Percentiles rank a stretch among this genome's conserved stretches.
These are phyloP conservation scores for Nannoperca obscura DNA, from an alignment of 2,797 vertebrate species.

Conservation along the genomic window DNA sequence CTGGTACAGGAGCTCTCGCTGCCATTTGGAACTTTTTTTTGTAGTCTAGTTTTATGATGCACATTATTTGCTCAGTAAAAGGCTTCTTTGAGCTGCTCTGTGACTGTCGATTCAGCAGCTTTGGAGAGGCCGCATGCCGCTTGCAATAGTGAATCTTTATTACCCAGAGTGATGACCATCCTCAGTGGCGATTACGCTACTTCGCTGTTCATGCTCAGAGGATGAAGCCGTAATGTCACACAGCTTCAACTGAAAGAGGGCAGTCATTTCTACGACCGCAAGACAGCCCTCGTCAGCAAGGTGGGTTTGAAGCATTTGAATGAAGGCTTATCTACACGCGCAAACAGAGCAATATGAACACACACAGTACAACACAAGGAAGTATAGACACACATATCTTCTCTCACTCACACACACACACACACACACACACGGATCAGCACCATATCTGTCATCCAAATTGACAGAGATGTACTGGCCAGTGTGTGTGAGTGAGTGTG, in stretches of 20 bases:
- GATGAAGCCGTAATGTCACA: neutral
- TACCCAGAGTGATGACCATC: conserved; percentile 11
- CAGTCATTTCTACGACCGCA: neutral
- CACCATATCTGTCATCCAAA: conserved; percentile 61
- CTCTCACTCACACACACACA: neutral
- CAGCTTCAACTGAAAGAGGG: neutral
- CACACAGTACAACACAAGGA: neutral
- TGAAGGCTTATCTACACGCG: neutral
- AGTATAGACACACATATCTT: neutral
- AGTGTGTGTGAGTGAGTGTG: conserved; percentile 12
- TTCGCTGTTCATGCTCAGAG: conserved; percentile 25
- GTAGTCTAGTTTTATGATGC: conserved; percentile 47
- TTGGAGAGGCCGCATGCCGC: neutral
- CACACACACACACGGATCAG: conserved; percentile 34
- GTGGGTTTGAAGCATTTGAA: neutral
- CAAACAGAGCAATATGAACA: neutral
- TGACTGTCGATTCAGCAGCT: conserved; percentile 35
- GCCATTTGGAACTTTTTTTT: conserved; percentile 24
- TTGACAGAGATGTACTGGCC: conserved; percentile 51
- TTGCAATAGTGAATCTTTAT: conserved; percentile 15
- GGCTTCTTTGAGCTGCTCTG: neutral
- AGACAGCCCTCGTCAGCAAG: neutral
- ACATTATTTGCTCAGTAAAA: conserved; percentile 46
- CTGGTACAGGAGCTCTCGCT: conserved; percentile 6
- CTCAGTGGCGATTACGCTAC: conserved; percentile 4